Evolutionary conservation across 2,888 invertebrate genomes (phyloP), one percentile per base, ranked within the genome.

Genomic region (Trichogramma evanescens): DNA sequence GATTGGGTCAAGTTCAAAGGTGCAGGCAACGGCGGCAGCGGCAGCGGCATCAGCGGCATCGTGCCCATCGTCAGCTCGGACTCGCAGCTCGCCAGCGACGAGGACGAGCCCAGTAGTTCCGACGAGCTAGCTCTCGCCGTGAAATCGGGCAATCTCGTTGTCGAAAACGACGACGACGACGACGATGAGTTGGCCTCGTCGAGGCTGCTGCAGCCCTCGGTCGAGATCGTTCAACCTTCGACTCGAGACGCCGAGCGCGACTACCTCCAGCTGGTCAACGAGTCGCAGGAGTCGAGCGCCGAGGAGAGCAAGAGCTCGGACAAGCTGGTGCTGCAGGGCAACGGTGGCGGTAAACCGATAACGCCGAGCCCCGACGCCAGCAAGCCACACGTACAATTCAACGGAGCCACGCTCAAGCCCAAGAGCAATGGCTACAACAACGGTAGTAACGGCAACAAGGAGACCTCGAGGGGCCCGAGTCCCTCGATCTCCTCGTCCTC

Each of bases 401-500:
- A 77, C 58, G 69, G 73, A 38, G 69, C 69, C 5, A 63, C 70
- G 48, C 63, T 62, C 38, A 42, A 50, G 38, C 45, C 13, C 9
- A 48, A 45, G 5, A 38, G 44, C 8, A 40, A 44, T 6, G 65
- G 59, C 68, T 65, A 58, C 69, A 61, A 57, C 66, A 54, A 56
- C 55, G 50, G 5, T 51, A 59, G 5, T 49, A 63, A 42, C 60
- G 54, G n/a, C 66, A 0, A 70, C 8, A 62, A 67, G 8, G 65
- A 69, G 5, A 71, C 70, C 5, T 68, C 70, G 26, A 26, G 26
- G 26, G 26, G 26, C 26, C 26, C 26, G 1, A 75, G 72, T 44
- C 72, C 80, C 48, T 75, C 81, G 64, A 70, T 73, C 40, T 73
- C 76, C 40, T 59, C 64, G n/a, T 78, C 78, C 1, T 78, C 81